Percentiles rank a stretch among this genome's conserved stretches.
These are phyloP conservation scores for Caradrina clavipalpis DNA, from an alignment of 2,888 invertebrate species.

Conservation along the genomic window DNA sequence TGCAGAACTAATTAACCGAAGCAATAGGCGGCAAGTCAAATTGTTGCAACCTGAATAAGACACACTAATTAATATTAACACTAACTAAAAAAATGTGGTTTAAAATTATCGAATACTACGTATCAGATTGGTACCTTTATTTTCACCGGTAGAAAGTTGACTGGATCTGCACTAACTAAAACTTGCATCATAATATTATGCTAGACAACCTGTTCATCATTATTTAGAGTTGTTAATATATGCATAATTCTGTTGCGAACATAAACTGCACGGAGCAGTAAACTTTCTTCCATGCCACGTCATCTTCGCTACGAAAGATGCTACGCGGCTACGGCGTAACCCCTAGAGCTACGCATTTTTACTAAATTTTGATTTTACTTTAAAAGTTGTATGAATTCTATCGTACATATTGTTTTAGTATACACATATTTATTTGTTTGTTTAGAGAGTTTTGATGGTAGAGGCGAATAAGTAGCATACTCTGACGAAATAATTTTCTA, in stretches of 20 bases:
- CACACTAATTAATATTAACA: conserved; percentile 16
- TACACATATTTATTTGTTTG: neutral
- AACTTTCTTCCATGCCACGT: conserved; percentile 58
- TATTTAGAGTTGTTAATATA: conserved; percentile 30
- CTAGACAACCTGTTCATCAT: conserved; percentile 20
- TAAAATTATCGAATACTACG: neutral
- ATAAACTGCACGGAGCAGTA: conserved; percentile 3
- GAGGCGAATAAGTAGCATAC: conserved; percentile 12
- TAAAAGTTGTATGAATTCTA: neutral
- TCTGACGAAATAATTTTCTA: conserved; percentile 27
- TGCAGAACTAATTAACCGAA: conserved; percentile 39
- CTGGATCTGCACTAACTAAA: conserved; percentile 13
- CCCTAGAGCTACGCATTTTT: conserved; percentile 43
- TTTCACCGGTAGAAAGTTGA: conserved; percentile 22
- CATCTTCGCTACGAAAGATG: conserved; percentile 63
- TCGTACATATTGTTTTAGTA: conserved; percentile 3
- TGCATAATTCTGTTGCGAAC: neutral
- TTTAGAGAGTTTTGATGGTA: neutral
- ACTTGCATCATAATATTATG: conserved; percentile 1
- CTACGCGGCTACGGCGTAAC: conserved; percentile 67
- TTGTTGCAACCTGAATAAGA: conserved; percentile 36
- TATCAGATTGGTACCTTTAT: neutral
- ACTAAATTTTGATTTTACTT: conserved; percentile 3
- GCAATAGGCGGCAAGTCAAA: conserved; percentile 36
- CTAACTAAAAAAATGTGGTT: conserved; percentile 1